Conservation (phyloP, 2,113 vertebrate species). For the Grammomys dolichurus region DNA sequence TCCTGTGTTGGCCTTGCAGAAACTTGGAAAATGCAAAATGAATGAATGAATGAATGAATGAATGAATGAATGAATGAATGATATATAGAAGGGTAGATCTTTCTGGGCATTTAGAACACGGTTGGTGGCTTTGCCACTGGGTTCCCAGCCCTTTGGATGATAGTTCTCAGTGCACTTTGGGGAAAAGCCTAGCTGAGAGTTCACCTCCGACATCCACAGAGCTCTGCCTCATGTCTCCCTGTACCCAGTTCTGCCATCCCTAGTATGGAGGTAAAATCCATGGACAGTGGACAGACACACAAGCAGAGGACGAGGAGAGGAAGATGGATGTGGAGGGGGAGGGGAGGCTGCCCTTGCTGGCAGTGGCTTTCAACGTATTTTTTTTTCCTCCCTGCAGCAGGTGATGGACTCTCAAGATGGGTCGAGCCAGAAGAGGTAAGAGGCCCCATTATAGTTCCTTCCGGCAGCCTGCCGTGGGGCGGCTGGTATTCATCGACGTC, state of each 20-base stretch:
- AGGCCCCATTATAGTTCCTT: background rate
- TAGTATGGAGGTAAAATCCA: background rate
- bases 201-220: background rate
- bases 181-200: background rate
- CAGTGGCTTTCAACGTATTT: background rate
- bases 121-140: background rate
- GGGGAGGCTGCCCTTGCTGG: background rate
- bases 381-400: background rate
- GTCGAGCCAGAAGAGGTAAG: background rate
- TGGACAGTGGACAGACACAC: background rate
- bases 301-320: background rate
- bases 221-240: background rate
- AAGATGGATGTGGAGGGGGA: background rate
- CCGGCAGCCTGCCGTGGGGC: background rate
- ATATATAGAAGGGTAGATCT: rapidly evolving
- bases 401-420: background rate
- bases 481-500: background rate
- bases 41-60: background rate
- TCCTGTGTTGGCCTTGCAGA: background rate
- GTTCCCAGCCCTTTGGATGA: rapidly evolving
- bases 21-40: background rate
- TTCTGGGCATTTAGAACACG: rapidly evolving
- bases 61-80: background rate
- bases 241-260: rapidly evolving
- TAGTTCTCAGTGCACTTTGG: background rate